phyloP scores from a whole-genome alignment of 2,888 invertebrate species.

The Leptura quadrifasciata region DNA sequence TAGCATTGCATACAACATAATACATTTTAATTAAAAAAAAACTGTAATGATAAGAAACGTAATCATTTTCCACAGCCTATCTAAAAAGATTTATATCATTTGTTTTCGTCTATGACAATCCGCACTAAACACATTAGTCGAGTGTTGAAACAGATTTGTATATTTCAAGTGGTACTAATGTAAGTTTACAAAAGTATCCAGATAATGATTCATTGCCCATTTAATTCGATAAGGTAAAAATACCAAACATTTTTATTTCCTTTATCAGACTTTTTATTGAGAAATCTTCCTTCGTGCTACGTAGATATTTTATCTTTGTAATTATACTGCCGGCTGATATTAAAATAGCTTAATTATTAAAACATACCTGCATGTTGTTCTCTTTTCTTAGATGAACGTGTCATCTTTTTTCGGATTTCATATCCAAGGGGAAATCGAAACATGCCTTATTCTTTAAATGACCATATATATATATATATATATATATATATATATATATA shows the following conservation, averaged over 20 bases:
- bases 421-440: background rate
- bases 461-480: background rate
- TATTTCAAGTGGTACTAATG: background rate
- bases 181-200: background rate
- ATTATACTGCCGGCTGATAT: background rate
- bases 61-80: background rate
- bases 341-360: background rate
- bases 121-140: background rate
- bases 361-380: background rate
- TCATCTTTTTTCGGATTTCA: background rate
- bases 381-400: background rate
- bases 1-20: too few species aligned
- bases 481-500: too few species aligned
- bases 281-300: background rate
- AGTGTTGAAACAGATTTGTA: background rate
- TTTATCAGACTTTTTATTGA: slow-evolving; percentile 10
- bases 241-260: background rate
- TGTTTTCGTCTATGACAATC: too few species aligned
- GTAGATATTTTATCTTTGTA: slow-evolving; percentile 9
- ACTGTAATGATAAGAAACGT: background rate
- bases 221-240: slow-evolving; percentile 1
- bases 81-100: background rate
- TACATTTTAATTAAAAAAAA: background rate
- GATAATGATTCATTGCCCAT: slow-evolving; percentile 5
- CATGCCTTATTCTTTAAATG: background rate